phyloP scores from a whole-genome alignment of 2,888 invertebrate genomes.

The Diadromus collaris region DNA sequence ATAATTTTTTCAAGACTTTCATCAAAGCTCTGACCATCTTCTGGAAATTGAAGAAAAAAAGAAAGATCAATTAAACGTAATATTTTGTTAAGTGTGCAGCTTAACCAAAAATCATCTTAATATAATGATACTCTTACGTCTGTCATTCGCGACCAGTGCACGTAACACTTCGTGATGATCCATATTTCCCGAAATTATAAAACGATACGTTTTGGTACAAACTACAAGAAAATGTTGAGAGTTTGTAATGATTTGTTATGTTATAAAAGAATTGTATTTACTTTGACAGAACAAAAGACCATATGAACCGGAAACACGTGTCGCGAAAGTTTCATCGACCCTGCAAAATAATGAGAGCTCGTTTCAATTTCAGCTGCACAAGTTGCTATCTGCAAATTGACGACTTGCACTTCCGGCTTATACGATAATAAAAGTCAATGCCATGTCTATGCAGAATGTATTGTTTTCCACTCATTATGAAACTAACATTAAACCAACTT shows the following conservation, averaged over 20 bases:
- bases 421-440: not conserved
- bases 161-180: conserved; percentile 67
- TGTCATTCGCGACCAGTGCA: conserved; percentile 58
- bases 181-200: conserved; percentile 54
- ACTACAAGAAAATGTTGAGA: not conserved
- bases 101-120: conserved; percentile 14
- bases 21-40: conserved; percentile 67
- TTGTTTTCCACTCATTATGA: not conserved
- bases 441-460: not conserved
- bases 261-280: not conserved
- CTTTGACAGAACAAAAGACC: not conserved
- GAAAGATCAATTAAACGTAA: not conserved
- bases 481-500: not conserved
- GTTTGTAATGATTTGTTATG: not conserved
- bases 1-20: conserved; percentile 70
- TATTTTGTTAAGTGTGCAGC: not conserved
- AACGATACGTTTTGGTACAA: not conserved
- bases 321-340: not conserved
- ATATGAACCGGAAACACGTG: not conserved
- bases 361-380: not conserved
- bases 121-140: conserved; percentile 57
- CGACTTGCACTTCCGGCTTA: not conserved
- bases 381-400: not conserved
- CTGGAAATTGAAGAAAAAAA: conserved; percentile 65
- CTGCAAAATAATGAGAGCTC: not conserved